Evolutionary conservation across 2,888 invertebrate species (phyloP).

Genomic region (Volucella inanis): DNA sequence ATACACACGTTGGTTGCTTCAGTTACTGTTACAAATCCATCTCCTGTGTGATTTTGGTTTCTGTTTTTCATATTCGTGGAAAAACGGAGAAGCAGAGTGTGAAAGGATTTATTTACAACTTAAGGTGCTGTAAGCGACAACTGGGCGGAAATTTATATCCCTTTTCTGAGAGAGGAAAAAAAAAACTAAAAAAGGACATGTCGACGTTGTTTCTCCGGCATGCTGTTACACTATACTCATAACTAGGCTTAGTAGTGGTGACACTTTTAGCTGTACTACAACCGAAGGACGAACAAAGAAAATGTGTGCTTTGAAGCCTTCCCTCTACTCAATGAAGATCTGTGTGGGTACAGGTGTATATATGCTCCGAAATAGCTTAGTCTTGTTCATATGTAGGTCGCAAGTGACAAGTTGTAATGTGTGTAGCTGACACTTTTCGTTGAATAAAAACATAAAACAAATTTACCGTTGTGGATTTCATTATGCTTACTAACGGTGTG

Average conservation of each 20-base stretch:
- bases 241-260: slow-evolving; percentile 48
- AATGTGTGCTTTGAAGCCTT: slow-evolving; percentile 19
- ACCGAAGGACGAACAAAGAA: slow-evolving; percentile 44
- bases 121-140: slow-evolving; percentile 49
- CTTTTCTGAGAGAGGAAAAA: slow-evolving; percentile 14
- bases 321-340: not conserved
- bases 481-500: slow-evolving; percentile 35
- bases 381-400: slow-evolving; percentile 39
- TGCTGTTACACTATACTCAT: slow-evolving; percentile 37
- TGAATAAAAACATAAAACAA: slow-evolving; percentile 68
- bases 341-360: not conserved
- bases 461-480: slow-evolving; percentile 62
- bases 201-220: slow-evolving; percentile 30
- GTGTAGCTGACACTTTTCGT: slow-evolving; percentile 66
- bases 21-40: not conserved
- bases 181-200: slow-evolving; percentile 5
- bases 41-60: slow-evolving; percentile 21
- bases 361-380: slow-evolving; percentile 17
- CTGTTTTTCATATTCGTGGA: too few species aligned
- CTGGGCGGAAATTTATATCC: slow-evolving; percentile 65
- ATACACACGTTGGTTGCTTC: not conserved
- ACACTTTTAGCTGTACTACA: slow-evolving; percentile 19
- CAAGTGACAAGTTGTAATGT: slow-evolving; percentile 58
- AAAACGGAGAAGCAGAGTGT: not conserved
- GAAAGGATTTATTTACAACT: slow-evolving; percentile 57